phyloP scores from a whole-genome alignment of 35 echinoderm and acorn worm genomes.

The Amphiura filiformis region DNA sequence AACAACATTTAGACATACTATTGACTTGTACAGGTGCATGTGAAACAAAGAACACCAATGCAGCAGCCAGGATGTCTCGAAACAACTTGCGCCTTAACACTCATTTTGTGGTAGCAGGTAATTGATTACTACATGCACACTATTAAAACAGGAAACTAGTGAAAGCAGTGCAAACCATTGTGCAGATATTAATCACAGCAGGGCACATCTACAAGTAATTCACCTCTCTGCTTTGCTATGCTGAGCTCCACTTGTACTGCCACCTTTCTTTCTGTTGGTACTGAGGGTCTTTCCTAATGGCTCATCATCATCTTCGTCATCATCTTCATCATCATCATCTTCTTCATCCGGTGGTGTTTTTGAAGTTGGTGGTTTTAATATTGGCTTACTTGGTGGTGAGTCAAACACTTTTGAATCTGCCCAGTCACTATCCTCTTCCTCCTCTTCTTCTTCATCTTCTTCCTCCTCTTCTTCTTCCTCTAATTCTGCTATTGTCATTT shows the following conservation, averaged over 20 bases:
- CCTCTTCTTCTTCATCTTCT: slow-evolving; percentile 31
- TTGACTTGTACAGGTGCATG: too few species aligned
- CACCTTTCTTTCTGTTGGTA: background rate
- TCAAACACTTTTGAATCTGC: slow-evolving; percentile 1
- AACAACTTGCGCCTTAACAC: too few species aligned
- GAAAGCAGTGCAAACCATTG: background rate
- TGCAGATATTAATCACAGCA: background rate
- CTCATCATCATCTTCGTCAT: slow-evolving; percentile 8
- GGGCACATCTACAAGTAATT: background rate
- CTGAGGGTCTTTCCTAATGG: background rate
- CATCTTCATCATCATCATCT: slow-evolving; percentile 5
- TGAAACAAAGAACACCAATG: too few species aligned
- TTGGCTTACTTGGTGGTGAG: slow-evolving; percentile 16
- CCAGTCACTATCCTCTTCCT: background rate
- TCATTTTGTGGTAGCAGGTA: too few species aligned
- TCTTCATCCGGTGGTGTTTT: background rate
- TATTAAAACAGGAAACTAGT: background rate
- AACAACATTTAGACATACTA: too few species aligned
- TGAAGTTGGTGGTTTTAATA: background rate
- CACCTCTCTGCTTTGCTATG: background rate
- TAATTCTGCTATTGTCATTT: background rate
- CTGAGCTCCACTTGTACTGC: background rate
- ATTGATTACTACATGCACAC: background rate
- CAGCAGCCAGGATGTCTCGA: too few species aligned
- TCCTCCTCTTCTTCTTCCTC: slow-evolving; percentile 25